These are phyloP conservation scores for Theristicus caerulescens DNA, from an alignment of 2,113 vertebrate genomes.

Conservation along the genomic window DNA sequence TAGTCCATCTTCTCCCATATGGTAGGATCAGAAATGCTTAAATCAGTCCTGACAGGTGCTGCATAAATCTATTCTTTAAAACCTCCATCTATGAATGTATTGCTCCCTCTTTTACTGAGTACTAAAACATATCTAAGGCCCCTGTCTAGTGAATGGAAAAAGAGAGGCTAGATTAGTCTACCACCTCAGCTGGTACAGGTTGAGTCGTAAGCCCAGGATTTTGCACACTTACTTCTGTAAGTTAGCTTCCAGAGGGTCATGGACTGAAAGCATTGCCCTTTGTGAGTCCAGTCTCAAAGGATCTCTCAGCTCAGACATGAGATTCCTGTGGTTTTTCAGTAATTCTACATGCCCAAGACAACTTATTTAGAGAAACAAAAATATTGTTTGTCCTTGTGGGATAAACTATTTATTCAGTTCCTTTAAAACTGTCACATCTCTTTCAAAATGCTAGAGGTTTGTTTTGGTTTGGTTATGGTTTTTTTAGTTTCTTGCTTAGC, in stretches of 20 bases:
- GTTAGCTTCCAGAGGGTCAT: background rate
- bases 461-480: background rate
- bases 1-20: background rate
- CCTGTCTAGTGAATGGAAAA: background rate
- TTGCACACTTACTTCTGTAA: background rate
- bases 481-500: background rate
- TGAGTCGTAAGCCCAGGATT: background rate
- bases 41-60: background rate
- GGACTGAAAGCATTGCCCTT: background rate
- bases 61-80: background rate
- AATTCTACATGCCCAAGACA: background rate
- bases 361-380: slow-evolving; percentile 39
- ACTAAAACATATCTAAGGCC: background rate
- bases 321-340: slow-evolving; percentile 45
- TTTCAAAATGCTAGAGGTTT: slow-evolving; percentile 11
- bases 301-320: background rate
- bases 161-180: background rate
- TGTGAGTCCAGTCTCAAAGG: background rate
- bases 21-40: background rate
- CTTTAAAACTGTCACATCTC: slow-evolving; percentile 24
- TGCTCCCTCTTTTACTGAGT: background rate
- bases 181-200: background rate
- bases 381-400: slow-evolving; percentile 38
- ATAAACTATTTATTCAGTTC: slow-evolving; percentile 36
- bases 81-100: background rate